phyloP scores from a whole-genome alignment of 2,797 vertebrate genomes.

The Loris lydekkerianus region DNA sequence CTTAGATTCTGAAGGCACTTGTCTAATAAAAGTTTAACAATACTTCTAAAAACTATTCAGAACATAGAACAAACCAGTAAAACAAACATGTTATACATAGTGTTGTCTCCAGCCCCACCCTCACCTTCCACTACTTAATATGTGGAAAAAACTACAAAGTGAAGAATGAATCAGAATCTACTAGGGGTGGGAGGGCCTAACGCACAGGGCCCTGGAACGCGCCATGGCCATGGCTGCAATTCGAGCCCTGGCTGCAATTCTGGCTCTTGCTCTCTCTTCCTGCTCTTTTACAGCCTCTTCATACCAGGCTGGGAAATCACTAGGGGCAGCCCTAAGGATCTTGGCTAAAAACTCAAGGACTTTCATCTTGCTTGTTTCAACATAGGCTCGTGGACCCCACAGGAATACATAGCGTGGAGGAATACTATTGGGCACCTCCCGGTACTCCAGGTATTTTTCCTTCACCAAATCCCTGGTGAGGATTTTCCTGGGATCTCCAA shows the following conservation, averaged over 20 bases:
- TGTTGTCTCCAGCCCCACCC: neutral
- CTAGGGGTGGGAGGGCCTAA: neutral
- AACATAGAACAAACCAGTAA: neutral
- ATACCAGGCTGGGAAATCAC: neutral
- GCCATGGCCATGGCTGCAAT: neutral
- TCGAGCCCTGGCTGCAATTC: neutral
- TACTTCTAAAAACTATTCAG: neutral
- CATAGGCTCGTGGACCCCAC: constrained; percentile 5
- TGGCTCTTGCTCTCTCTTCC: neutral
- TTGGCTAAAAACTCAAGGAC: constrained; percentile 62
- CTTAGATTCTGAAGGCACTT: neutral
- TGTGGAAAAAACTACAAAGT: neutral
- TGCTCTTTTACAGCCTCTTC: constrained; percentile 59
- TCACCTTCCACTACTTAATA: neutral
- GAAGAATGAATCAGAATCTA: neutral
- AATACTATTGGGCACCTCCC: neutral
- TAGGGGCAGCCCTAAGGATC: neutral
- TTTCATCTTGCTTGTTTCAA: constrained; percentile 55
- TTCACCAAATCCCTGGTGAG: constrained; percentile 35
- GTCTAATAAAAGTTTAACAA: neutral
- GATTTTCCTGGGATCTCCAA: neutral
- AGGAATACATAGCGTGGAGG: neutral
- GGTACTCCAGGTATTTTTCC: constrained; percentile 30
- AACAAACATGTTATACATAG: neutral
- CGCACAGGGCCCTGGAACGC: neutral